Evolutionary conservation across 2,113 vertebrate species (phyloP).

Genomic region (Oncorhynchus tshawytscha): DNA sequence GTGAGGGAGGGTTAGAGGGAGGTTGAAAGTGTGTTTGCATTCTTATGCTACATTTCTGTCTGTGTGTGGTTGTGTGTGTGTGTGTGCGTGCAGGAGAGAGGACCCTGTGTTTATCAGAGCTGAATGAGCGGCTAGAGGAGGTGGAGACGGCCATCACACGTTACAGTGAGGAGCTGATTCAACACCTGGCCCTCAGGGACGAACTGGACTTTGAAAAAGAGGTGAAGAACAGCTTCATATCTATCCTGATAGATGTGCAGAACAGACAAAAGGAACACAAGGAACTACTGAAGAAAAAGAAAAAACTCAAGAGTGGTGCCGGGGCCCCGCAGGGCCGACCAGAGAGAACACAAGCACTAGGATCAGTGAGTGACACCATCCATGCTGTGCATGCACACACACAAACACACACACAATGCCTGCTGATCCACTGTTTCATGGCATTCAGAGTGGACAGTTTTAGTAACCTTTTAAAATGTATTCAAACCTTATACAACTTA

Average conservation of each 20-base stretch:
- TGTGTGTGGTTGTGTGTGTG: conserved; percentile 10
- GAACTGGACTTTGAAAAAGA: conserved; percentile 98
- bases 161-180: conserved; percentile 91
- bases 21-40: neutral
- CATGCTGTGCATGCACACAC: neutral
- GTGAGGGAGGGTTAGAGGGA: neutral
- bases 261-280: conserved; percentile 93
- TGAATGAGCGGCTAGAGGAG: conserved; percentile 86
- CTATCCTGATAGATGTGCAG: conserved; percentile 92
- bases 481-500: neutral
- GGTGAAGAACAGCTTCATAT: conserved; percentile 98
- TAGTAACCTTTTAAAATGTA: too few relatives aligned
- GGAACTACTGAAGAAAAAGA: conserved; percentile 90
- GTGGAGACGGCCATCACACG: conserved; percentile 83
- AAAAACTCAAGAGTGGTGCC: conserved; percentile 84
- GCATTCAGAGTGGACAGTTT: too few relatives aligned
- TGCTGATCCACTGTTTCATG: too few relatives aligned
- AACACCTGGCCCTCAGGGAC: conserved; percentile 89
- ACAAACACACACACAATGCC: neutral
- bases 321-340: conserved; percentile 75
- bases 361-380: conserved; percentile 61
- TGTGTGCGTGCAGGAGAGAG: conserved; percentile 49
- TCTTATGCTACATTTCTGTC: too few relatives aligned
- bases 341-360: conserved; percentile 78
- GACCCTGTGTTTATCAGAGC: conserved; percentile 72